These are phyloP conservation scores for Neodiprion lecontei DNA, from an alignment of 1,140 invertebrate species.

Conservation along the genomic window DNA sequence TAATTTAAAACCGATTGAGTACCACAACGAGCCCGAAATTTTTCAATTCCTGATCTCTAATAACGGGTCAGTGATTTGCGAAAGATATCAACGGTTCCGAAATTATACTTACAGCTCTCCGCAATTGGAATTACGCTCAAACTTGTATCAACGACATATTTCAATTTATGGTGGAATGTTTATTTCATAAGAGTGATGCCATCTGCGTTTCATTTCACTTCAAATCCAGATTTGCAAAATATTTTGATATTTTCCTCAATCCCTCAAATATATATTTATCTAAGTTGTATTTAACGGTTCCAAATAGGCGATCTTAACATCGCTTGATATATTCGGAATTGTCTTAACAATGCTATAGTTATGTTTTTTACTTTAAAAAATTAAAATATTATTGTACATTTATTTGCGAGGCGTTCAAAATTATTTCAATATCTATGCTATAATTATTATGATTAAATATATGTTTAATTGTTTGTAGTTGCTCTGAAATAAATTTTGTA, in stretches of 20 bases:
- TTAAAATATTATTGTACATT: background rate
- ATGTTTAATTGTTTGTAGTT: conserved; percentile 2
- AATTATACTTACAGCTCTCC: too few species aligned
- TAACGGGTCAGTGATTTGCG: too few species aligned
- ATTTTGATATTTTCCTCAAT: background rate
- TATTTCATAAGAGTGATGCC: background rate
- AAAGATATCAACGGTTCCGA: too few species aligned
- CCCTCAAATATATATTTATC: background rate
- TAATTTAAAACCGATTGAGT: background rate
- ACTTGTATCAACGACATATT: background rate
- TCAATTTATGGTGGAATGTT: background rate
- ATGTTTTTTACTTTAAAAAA: background rate
- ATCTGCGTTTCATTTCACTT: background rate
- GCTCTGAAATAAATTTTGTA: conserved; percentile 1
- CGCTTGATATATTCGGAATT: background rate
- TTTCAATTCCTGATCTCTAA: too few species aligned
- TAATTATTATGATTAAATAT: background rate
- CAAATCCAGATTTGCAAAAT: background rate
- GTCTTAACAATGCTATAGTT: background rate
- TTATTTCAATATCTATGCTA: background rate
- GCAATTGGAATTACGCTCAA: background rate
- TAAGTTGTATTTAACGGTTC: background rate
- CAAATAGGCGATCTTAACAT: background rate
- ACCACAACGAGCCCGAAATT: background rate
- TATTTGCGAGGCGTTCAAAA: background rate